Evolutionary conservation across 2,888 invertebrate genomes (phyloP), one percentile per base, ranked within the genome.

Genomic region (Luffia ferchaultella): DNA sequence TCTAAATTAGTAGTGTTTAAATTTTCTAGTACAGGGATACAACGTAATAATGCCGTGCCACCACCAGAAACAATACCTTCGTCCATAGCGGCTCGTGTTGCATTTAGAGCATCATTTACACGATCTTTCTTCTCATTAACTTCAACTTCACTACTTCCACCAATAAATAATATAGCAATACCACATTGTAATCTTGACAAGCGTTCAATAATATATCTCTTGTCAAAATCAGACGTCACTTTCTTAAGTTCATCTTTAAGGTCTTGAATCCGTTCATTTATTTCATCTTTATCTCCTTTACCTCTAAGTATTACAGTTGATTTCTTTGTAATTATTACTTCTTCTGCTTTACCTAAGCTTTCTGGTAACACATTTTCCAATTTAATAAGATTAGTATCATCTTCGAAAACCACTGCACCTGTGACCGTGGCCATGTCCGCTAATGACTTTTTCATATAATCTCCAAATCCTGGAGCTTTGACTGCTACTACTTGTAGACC

Each of bases 1-100:
- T 97, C 96, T 3, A 77, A 71, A 68, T 96, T 96, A 7, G 70
- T 67, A 1, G 88, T 75, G 54, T 87, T 86, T 2, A 96, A 62
- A 2, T 63, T 65, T 3, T 91, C 87, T 20, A 97, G 77, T 41
- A 85, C 76, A 44, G 90, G 87, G 52, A 94, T 87, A 70, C 95
- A 94, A 56, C 95, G 86, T 19, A 98, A 75, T 16, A 97, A 86
- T 45, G 97, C 97, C 58, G 92, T 90, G 52, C 96, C 96, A 72
- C 97, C 97, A 54, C 97, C 97, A 52, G 97, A 94, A 55, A 97
- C 97, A 65, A 98, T 95, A 46, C 97, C 97, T 83, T 97, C 97
- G 70, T 96, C 94, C 54, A 97, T 91, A 40, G 97, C 97, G 49
- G 97, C 97, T 46, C 95, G 87, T 1, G 97, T 97, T 20, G 97